Conservation (phyloP, 2,888 invertebrate species). For the Blastobasis lacticolella region DNA sequence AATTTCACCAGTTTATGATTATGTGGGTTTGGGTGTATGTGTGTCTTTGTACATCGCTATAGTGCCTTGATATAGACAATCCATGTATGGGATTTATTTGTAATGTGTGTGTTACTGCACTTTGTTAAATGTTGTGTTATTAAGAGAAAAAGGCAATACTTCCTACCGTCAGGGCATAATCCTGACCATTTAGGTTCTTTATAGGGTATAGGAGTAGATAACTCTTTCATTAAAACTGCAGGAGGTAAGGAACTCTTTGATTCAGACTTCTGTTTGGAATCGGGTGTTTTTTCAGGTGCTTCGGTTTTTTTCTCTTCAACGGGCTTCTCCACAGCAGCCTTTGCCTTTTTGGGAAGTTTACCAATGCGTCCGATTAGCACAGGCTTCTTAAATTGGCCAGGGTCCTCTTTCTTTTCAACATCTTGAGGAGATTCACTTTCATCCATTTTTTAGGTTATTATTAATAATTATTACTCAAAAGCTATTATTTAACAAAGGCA, state of each 20-base stretch:
- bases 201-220: conserved; percentile 75
- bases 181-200: conserved; percentile 90
- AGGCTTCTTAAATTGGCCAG: conserved; percentile 69
- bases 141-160: neutral
- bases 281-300: conserved; percentile 7
- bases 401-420: conserved; percentile 21
- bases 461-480: neutral
- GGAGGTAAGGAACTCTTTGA: conserved; percentile 36
- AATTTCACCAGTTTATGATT: no score
- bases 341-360: conserved; percentile 62
- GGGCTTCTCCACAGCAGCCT: conserved; percentile 25
- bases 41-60: no score
- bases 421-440: conserved; percentile 21
- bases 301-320: conserved; percentile 21
- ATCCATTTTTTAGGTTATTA: conserved; percentile 25
- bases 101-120: no score
- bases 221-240: conserved; percentile 44
- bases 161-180: conserved; percentile 64
- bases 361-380: conserved; percentile 69
- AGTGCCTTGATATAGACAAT: no score
- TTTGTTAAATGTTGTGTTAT: no score
- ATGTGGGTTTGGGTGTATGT: no score
- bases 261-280: conserved; percentile 19
- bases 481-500: neutral
- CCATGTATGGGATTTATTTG: no score